Conservation (phyloP, 2,113 vertebrate species). For the Chionodraco myersi region DNA sequence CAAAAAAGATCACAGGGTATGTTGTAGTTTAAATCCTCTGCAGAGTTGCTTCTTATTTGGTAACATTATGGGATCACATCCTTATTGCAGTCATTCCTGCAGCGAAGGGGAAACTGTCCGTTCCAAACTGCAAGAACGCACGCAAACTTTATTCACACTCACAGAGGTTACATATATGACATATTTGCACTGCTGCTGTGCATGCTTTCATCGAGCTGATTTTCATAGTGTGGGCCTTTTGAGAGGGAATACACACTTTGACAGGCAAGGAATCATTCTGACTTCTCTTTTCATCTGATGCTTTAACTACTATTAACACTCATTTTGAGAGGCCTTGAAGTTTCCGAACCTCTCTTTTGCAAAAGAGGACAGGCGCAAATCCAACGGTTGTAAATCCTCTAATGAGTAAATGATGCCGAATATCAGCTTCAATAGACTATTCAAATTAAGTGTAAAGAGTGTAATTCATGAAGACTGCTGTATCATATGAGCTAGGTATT, state of each 20-base stretch:
- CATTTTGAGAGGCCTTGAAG: not conserved
- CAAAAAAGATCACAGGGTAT: not conserved
- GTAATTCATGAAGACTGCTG: conserved; percentile 33
- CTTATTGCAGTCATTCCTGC: conserved; percentile 2
- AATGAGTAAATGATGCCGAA: conserved; percentile 32
- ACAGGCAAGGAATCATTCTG: conserved; percentile 37
- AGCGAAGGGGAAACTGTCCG: not conserved
- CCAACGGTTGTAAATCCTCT: conserved; percentile 4
- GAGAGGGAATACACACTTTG: not conserved
- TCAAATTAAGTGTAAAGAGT: conserved; percentile 28
- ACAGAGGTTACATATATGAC: not conserved
- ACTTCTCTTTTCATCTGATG: conserved; percentile 29
- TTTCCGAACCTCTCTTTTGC: not conserved
- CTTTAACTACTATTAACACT: not conserved
- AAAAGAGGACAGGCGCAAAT: conserved; percentile 14
- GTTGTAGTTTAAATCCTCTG: not conserved
- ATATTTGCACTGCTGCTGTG: not conserved
- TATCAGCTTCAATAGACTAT: conserved; percentile 13
- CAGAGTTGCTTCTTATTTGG: conserved; percentile 4
- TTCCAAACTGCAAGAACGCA: not conserved
- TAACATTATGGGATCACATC: not conserved
- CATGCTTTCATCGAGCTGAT: not conserved
- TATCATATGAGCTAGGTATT: conserved; percentile 15
- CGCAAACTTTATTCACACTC: not conserved
- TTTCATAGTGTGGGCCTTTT: not conserved